These are phyloP conservation scores for Gobius niger DNA, from an alignment of 2,113 vertebrate species.

Conservation along the genomic window DNA sequence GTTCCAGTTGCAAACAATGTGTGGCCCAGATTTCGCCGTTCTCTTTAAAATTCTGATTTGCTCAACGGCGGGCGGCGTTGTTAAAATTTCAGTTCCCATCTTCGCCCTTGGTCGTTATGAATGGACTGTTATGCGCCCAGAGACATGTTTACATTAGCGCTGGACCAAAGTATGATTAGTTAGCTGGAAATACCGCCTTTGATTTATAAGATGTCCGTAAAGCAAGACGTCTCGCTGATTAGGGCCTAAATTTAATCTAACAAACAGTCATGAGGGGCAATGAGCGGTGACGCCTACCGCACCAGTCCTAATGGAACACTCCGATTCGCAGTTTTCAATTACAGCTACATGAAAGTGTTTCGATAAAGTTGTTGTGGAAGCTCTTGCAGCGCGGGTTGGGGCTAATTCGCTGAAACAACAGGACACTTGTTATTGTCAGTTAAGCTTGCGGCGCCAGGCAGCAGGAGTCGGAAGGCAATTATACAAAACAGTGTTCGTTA, in stretches of 20 bases:
- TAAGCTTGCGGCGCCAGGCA: constrained; percentile 17
- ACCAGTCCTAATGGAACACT: constrained; percentile 37
- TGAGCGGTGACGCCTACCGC: constrained; percentile 38
- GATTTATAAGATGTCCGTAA: constrained; percentile 31
- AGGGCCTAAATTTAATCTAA: constrained; percentile 42
- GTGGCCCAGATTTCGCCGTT: constrained; percentile 28
- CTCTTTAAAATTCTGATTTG: no score
- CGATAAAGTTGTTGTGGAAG: constrained; percentile 1
- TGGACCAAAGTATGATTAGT: constrained; percentile 35
- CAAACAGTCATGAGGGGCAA: constrained; percentile 39
- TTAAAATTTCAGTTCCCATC: constrained; percentile 16
- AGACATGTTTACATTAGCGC: constrained; percentile 31
- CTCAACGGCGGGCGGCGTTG: no score
- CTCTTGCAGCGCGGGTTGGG: constrained; percentile 20
- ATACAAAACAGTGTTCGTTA: constrained; percentile 45
- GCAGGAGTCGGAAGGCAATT: constrained; percentile 41
- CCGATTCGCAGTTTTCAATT: constrained; percentile 45
- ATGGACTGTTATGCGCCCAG: constrained; percentile 20
- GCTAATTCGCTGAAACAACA: constrained; percentile 35
- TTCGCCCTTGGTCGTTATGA: constrained; percentile 37
- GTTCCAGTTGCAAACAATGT: constrained; percentile 55
- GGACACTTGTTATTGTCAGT: constrained; percentile 45
- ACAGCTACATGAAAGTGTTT: constrained; percentile 15
- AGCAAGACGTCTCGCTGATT: constrained; percentile 49
- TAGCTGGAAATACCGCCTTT: constrained; percentile 38